Evolutionary conservation across 2,797 vertebrate species (phyloP).

Genomic region (Coilia nasus): DNA sequence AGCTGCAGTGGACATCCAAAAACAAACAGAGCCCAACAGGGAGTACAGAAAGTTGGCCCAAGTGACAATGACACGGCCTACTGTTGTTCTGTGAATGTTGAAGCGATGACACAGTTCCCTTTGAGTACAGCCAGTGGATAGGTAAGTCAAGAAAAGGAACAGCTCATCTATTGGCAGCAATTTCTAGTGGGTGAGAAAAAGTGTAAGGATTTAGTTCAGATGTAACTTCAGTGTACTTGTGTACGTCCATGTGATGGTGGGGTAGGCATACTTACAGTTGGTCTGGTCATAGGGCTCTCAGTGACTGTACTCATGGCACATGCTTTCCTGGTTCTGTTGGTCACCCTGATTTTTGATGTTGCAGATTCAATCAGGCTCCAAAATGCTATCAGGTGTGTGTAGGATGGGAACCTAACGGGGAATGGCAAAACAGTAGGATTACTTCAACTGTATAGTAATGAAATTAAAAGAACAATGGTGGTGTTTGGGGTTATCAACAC

Average conservation of each 20-base stretch:
- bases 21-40: slow-evolving; percentile 33
- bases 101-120: slow-evolving; percentile 37
- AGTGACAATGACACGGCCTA: slow-evolving; percentile 37
- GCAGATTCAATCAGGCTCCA: slow-evolving; percentile 29
- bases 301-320: slow-evolving; percentile 14
- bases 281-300: slow-evolving; percentile 31
- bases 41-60: slow-evolving; percentile 37
- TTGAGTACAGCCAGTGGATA: slow-evolving; percentile 36
- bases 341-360: slow-evolving; percentile 25
- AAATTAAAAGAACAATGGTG: too few species aligned
- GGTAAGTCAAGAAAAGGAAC: slow-evolving; percentile 33
- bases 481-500: too few species aligned
- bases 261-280: slow-evolving; percentile 2
- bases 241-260: neutral
- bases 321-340: neutral
- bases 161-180: slow-evolving; percentile 38
- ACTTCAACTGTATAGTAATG: too few species aligned
- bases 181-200: neutral
- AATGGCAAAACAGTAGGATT: neutral
- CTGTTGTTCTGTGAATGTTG: slow-evolving; percentile 32
- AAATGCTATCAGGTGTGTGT: slow-evolving; percentile 26
- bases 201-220: neutral
- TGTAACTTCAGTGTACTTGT: slow-evolving; percentile 14
- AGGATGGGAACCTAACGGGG: slow-evolving; percentile 1
- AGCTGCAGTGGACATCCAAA: slow-evolving; percentile 30